A percentile compares a stretch with the other conserved stretches of the same genome.
Evolutionary conservation across 1,140 invertebrate species (phyloP).

Genomic region (Solen grandis): DNA sequence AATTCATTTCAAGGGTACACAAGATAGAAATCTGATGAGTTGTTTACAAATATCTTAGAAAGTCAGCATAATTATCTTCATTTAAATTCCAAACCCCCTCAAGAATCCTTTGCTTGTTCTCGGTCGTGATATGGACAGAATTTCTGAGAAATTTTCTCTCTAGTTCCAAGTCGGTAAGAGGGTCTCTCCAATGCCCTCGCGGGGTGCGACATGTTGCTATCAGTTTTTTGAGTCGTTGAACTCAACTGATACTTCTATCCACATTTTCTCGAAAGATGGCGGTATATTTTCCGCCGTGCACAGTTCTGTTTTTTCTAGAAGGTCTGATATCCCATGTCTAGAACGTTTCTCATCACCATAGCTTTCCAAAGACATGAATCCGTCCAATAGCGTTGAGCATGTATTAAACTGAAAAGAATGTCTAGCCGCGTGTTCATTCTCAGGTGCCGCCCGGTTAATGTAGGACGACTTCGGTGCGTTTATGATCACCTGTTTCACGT

Average conservation of each 20-base stretch:
- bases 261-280: constrained; percentile 73
- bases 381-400: constrained; percentile 70
- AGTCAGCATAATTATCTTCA: not conserved
- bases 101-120: constrained; percentile 55
- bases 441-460: constrained; percentile 71
- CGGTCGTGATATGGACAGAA: constrained; percentile 43
- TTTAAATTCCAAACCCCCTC: constrained; percentile 55
- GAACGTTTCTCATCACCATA: constrained; percentile 47
- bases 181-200: constrained; percentile 74
- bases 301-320: constrained; percentile 64
- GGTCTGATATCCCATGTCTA: constrained; percentile 55
- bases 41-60: constrained; percentile 45
- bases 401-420: constrained; percentile 75
- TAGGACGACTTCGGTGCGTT: constrained; percentile 69
- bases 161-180: constrained; percentile 65
- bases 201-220: constrained; percentile 64
- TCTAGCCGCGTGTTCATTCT: constrained; percentile 67
- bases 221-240: constrained; percentile 56
- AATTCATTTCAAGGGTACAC: too few species aligned
- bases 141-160: constrained; percentile 67
- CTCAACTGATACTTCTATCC: constrained; percentile 64
- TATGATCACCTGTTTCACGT: constrained; percentile 60
- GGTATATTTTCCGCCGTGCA: constrained; percentile 62
- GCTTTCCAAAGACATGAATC: constrained; percentile 63
- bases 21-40: too few species aligned